Evolutionary conservation across 2,113 vertebrate genomes (phyloP).

Genomic region (Regulus satrapa): DNA sequence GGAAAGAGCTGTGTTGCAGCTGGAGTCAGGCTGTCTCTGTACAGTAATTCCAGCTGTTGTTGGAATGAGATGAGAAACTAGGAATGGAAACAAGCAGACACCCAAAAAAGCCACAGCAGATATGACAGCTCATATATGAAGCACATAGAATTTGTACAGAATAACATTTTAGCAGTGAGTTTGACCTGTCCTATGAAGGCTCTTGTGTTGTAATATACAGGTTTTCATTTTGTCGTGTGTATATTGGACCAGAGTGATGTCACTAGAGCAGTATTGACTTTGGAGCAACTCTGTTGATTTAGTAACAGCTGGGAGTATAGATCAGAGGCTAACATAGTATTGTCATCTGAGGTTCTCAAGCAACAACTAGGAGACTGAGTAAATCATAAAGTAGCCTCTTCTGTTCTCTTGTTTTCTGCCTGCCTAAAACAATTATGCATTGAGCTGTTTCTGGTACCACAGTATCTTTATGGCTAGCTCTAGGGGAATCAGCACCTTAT

Average conservation of each 20-base stretch:
- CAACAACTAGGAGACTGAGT: neutral
- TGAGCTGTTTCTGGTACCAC: neutral
- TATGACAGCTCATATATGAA: neutral
- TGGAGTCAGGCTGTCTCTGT: neutral
- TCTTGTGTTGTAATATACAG: neutral
- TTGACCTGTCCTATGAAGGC: neutral
- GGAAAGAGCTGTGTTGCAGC: neutral
- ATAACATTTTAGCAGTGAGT: neutral
- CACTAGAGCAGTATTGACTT: neutral
- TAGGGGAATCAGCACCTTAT: neutral
- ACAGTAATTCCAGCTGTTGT: conserved; percentile 28
- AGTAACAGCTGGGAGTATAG: neutral
- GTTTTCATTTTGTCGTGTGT: neutral
- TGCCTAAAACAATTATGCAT: neutral
- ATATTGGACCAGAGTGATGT: neutral
- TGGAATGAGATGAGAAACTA: neutral
- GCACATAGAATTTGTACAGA: neutral
- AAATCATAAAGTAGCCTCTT: neutral
- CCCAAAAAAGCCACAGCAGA: neutral
- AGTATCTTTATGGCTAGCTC: neutral
- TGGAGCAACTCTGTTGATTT: neutral
- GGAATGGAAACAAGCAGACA: neutral
- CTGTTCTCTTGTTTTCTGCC: neutral
- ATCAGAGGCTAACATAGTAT: neutral
- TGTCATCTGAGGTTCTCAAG: neutral